A percentile compares a stretch with the other conserved stretches of the same genome.
These are phyloP conservation scores for Parauchenoglanis punctatus DNA, from an alignment of 2,797 vertebrate species.

Conservation along the genomic window DNA sequence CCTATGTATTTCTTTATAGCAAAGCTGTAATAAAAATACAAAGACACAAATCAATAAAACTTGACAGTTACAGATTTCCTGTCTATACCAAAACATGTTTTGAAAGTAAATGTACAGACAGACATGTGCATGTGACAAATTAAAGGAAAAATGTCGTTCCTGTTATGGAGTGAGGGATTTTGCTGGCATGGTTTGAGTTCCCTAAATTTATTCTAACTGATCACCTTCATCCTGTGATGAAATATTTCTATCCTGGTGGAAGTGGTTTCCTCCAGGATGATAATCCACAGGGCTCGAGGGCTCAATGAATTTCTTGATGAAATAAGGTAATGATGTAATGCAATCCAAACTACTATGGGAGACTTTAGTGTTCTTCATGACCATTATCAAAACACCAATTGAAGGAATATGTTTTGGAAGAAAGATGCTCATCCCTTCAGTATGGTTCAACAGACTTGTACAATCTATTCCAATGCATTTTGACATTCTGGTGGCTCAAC, in stretches of 20 bases:
- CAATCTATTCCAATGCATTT: background rate
- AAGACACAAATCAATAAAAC: background rate
- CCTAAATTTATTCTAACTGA: background rate
- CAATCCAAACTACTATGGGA: background rate
- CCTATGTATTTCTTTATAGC: conserved; percentile 90
- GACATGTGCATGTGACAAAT: background rate
- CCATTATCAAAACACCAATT: background rate
- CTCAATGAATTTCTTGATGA: background rate
- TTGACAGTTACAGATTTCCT: background rate
- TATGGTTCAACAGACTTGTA: background rate
- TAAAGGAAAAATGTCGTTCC: background rate
- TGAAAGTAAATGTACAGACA: background rate
- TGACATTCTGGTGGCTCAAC: background rate
- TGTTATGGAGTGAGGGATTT: background rate
- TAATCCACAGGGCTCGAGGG: background rate
- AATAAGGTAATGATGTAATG: background rate
- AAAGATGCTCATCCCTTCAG: background rate
- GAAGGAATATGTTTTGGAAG: background rate
- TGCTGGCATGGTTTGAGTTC: background rate
- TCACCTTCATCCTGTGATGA: background rate
- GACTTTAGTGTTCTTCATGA: background rate
- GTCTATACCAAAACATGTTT: background rate
- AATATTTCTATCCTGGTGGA: background rate
- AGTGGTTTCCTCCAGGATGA: background rate
- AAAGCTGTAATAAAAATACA: conserved; percentile 70